Evolutionary conservation across 2,113 vertebrate species (phyloP).

Genomic region (Phaethon lepturus): DNA sequence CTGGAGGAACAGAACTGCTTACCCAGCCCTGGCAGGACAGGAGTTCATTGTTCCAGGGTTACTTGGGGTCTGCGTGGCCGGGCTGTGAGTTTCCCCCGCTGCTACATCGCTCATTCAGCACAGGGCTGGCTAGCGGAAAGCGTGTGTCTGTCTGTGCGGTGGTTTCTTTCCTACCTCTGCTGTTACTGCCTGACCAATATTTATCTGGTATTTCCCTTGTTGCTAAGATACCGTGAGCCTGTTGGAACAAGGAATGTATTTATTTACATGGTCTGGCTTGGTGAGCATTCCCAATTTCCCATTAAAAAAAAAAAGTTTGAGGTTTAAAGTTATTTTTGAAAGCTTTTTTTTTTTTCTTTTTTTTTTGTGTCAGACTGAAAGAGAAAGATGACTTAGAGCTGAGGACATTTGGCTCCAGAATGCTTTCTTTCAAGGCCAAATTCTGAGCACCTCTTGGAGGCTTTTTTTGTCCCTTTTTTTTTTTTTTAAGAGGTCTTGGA

Average conservation of each 20-base stretch:
- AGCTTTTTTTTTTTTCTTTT: not conserved
- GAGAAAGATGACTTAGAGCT: not conserved
- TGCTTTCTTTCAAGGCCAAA: not conserved
- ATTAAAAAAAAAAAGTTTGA: not conserved
- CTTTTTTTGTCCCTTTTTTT: not conserved
- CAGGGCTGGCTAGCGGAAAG: not conserved
- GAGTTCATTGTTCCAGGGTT: conserved; percentile 68
- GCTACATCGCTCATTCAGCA: not conserved
- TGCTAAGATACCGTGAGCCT: conserved; percentile 63
- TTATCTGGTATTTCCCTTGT: conserved; percentile 70
- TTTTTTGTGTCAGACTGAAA: not conserved
- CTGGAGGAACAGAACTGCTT: conserved; percentile 50
- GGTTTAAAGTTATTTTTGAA: conserved; percentile 57
- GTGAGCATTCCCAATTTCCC: conserved; percentile 44
- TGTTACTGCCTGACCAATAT: conserved; percentile 61
- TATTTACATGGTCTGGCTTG: conserved; percentile 68
- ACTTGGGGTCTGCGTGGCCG: conserved; percentile 21
- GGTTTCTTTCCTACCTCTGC: conserved; percentile 56
- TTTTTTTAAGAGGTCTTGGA: not conserved
- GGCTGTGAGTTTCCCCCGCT: not conserved
- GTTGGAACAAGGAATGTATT: conserved; percentile 63
- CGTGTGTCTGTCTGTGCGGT: not conserved
- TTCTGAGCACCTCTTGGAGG: not conserved
- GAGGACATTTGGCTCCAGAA: not conserved
- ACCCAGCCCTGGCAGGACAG: conserved; percentile 55